Percentiles rank a stretch among this genome's conserved stretches.
Conservation (phyloP, 35 echinoderm and acorn worm species). For the Lytechinus pictus region DNA sequence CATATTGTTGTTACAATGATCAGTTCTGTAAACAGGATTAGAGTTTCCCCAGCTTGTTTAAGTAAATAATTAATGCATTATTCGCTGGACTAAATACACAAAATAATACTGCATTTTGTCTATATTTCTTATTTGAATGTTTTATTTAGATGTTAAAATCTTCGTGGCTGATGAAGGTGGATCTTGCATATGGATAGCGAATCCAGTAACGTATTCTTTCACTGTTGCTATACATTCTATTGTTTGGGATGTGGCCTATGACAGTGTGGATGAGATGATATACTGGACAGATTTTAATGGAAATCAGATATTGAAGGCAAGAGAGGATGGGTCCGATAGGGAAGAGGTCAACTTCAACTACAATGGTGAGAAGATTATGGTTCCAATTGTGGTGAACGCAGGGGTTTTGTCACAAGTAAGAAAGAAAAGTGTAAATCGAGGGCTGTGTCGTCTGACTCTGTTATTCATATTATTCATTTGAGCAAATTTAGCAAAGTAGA, state of each 20-base stretch:
- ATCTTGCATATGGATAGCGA: background rate
- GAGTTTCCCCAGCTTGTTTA: too few species aligned
- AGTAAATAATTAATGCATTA: too few species aligned
- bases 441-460: too few species aligned
- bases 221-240: background rate
- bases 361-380: background rate
- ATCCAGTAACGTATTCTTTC: background rate
- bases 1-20: too few species aligned
- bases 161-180: background rate
- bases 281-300: background rate
- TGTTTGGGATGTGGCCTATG: constrained; percentile 6
- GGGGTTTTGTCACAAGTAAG: too few species aligned
- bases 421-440: too few species aligned
- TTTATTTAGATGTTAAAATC: background rate
- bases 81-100: too few species aligned
- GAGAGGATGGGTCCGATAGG: background rate
- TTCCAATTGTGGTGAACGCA: too few species aligned
- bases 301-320: background rate
- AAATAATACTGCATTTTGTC: too few species aligned
- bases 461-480: too few species aligned
- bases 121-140: background rate
- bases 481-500: too few species aligned
- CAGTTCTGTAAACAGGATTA: too few species aligned
- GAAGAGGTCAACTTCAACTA: background rate
- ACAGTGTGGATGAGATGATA: background rate